These are phyloP conservation scores for Odontocolon sp. DNA, from an alignment of 2,888 invertebrate species.

Conservation along the genomic window DNA sequence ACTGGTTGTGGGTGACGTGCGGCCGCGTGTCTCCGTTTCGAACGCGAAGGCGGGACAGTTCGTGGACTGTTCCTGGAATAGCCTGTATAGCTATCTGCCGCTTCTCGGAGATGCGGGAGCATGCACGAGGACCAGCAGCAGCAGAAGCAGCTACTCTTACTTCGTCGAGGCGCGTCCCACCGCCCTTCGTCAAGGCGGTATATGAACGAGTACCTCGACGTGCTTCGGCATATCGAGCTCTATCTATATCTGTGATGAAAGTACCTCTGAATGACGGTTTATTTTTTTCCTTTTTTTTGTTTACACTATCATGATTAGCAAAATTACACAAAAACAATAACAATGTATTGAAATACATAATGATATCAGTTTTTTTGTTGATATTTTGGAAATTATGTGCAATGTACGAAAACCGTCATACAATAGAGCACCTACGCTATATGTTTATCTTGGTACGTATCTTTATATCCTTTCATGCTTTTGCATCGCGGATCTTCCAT, in stretches of 20 bases:
- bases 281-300: no score
- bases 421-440: no score
- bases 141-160: slow-evolving; percentile 51
- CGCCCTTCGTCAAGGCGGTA: not conserved
- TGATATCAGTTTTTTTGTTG: no score
- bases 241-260: no score
- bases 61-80: slow-evolving; percentile 63
- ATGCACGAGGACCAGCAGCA: slow-evolving; percentile 17
- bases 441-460: slow-evolving; percentile 38
- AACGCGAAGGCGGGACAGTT: slow-evolving; percentile 22
- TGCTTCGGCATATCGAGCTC: not conserved
- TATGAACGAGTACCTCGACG: not conserved
- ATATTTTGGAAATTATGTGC: no score
- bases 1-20: slow-evolving; percentile 42
- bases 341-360: no score
- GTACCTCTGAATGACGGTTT: no score
- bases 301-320: no score
- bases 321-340: no score
- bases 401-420: no score
- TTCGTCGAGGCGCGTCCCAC: slow-evolving; percentile 8
- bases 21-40: slow-evolving; percentile 43
- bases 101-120: slow-evolving; percentile 49
- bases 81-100: slow-evolving; percentile 59
- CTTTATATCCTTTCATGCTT: slow-evolving; percentile 26
- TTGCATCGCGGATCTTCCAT: slow-evolving; percentile 12